Conservation (phyloP, 1,140 invertebrate species). For the Pentalonia nigronervosa region DNA sequence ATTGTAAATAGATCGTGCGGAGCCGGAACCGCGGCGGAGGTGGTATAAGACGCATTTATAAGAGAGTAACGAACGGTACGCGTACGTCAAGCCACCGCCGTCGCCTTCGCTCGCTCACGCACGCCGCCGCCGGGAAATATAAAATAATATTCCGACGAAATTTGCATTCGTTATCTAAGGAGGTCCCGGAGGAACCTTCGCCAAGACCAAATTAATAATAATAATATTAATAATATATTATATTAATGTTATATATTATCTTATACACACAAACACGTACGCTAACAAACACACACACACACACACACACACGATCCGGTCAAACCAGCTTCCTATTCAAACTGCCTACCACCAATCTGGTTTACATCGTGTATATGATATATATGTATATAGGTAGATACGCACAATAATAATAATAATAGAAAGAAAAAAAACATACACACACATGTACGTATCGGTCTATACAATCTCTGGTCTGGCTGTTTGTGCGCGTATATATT, state of each 20-base stretch:
- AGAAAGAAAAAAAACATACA: not conserved
- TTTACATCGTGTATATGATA: constrained; percentile 21
- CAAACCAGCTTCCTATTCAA: constrained; percentile 52
- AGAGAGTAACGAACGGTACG: not conserved
- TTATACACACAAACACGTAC: not conserved
- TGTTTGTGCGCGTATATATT: not conserved
- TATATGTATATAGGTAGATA: not conserved
- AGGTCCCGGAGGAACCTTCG: constrained; percentile 39
- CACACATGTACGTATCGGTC: not conserved
- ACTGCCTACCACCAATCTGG: constrained; percentile 48
- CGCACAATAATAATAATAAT: constrained; percentile 40
- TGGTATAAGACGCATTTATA: not conserved
- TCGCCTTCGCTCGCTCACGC: not conserved
- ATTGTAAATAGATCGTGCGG: not conserved
- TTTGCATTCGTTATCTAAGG: not conserved
- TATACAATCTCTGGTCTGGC: constrained; percentile 38
- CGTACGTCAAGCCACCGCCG: not conserved
- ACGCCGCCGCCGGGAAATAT: not conserved
- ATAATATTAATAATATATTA: constrained; percentile 1
- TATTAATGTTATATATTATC: not conserved
- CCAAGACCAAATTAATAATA: not conserved
- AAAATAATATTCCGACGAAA: not conserved
- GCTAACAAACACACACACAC: not conserved
- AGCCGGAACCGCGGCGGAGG: not conserved
- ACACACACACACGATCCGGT: constrained; percentile 13